Conservation (phyloP, 2,113 vertebrate genomes). For the Athene noctua region DNA sequence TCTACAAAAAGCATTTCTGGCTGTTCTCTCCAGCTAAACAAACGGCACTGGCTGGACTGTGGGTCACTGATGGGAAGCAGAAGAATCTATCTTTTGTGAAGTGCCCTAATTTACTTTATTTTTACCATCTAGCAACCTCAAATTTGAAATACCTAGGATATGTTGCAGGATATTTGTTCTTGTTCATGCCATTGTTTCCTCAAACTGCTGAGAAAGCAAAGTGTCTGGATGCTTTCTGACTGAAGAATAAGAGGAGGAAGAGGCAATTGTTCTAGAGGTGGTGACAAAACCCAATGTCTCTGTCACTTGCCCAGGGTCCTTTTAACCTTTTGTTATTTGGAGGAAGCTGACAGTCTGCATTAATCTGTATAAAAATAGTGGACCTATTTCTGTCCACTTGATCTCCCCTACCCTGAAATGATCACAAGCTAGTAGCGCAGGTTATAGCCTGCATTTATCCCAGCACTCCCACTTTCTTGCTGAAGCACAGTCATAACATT, state of each 20-base stretch:
- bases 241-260: neutral
- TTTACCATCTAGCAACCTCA: neutral
- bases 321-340: constrained; percentile 11
- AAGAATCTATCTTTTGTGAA: neutral
- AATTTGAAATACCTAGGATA: neutral
- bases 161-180: neutral
- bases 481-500: neutral
- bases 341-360: neutral
- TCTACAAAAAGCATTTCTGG: neutral
- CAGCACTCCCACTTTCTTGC: neutral
- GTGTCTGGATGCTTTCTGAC: neutral
- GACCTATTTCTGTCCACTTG: neutral
- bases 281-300: neutral
- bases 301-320: neutral
- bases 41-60: neutral
- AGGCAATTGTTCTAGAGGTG: neutral
- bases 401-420: neutral
- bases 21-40: neutral
- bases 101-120: neutral
- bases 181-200: neutral
- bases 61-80: neutral
- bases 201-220: constrained; percentile 27
- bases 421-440: neutral
- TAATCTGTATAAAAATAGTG: neutral
- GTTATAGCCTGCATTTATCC: neutral